Evolutionary conservation across 1,140 invertebrate genomes (phyloP).

Genomic region (Papilio xuthus): DNA sequence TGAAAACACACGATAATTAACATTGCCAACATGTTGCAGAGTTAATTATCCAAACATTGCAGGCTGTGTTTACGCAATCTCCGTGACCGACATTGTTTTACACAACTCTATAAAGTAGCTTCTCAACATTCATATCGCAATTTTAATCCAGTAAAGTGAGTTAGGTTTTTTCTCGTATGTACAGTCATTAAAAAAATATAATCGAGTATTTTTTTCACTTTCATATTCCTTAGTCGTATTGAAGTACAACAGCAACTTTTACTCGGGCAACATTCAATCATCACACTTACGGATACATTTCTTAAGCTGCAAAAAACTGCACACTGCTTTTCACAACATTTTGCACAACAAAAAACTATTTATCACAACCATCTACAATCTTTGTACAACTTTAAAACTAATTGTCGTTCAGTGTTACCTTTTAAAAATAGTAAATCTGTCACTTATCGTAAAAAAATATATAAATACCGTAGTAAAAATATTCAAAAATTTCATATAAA

Average conservation of each 20-base stretch:
- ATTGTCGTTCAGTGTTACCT: conserved; percentile 11
- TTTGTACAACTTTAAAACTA: conserved; percentile 34
- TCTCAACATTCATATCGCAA: conserved; percentile 39
- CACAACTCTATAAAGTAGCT: conserved; percentile 45
- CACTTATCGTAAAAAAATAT: conserved; percentile 29
- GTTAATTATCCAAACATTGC: conserved; percentile 29
- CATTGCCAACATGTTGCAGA: conserved; percentile 37
- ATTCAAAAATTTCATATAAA: conserved; percentile 26
- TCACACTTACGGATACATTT: not conserved
- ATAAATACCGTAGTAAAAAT: conserved; percentile 11
- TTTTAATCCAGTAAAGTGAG: not conserved
- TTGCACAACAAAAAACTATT: conserved; percentile 18
- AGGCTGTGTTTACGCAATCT: conserved; percentile 4
- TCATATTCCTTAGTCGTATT: not conserved
- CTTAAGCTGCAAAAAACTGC: not conserved
- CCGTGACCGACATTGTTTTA: conserved; percentile 21
- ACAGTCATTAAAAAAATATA: not conserved
- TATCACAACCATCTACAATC: conserved; percentile 35
- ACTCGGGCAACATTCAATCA: not conserved
- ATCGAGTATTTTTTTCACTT: not conserved
- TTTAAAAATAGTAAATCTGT: conserved; percentile 25
- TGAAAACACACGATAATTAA: conserved; percentile 17
- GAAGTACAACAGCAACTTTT: not conserved
- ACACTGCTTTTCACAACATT: conserved; percentile 40
- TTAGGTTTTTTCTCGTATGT: not conserved